Evolutionary conservation across 2,888 invertebrate species (phyloP), one percentile per base, ranked within the genome.

Genomic region (Portevinia maculata): DNA sequence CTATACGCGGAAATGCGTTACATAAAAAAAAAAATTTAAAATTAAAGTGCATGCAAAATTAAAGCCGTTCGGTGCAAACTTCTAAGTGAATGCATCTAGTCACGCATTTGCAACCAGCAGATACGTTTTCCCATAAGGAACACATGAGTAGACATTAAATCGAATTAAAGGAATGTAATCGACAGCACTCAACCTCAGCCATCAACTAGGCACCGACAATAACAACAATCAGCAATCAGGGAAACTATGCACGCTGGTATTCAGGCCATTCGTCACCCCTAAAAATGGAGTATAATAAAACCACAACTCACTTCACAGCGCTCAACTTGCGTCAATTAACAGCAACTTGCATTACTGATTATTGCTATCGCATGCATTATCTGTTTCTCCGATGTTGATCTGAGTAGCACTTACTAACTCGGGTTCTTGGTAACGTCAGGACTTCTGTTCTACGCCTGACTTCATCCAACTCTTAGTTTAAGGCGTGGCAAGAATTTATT

Each of bases 181-280:
- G 69, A 59, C 79, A 75, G 57, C 48, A 44, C 24, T 24, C 53
- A 24, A 24, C 24, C n/a, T 53, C 73, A 65, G 50, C 59, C 13
- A 39, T 24, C 37, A 41, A 41, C 44, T 19, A 32, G 39, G 41
- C 46, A 48, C 44, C 37, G 57, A 81, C 52, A 34, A 30, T 57
- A 70, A 64, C 76, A 70, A 76, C 65, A 81, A 64, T 76, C 81
- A 81, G 76, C 81, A 81, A 81, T 81, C 81, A 81, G 59, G 32
- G 46, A 65, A 81, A 60, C 48, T 57, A 73, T 67, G 39, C 75
- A 79, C 79, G 79, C 79, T 13, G 37, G 37, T 75, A 59, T 50
- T 24, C 46, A 46, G 50, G 30, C 46, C 46, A 55, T 57, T 34
- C 57, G 30, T 53, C 19, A 44, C 13, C 11, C 24, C 11, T 4